Evolutionary conservation across 2,113 vertebrate genomes (phyloP), one percentile per base, ranked within the genome.

Genomic region (Girardinichthys multiradiatus): DNA sequence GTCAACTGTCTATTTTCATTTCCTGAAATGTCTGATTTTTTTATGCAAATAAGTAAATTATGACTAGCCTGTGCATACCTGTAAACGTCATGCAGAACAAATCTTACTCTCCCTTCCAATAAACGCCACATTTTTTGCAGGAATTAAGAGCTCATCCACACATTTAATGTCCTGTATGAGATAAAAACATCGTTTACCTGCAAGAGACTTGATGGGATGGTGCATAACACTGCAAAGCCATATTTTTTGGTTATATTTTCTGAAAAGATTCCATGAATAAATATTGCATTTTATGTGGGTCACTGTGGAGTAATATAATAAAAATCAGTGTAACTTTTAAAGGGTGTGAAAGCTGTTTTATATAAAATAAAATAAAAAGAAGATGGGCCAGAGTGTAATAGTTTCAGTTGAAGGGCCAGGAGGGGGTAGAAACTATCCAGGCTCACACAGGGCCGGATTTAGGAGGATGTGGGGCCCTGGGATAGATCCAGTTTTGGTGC

Each of bases 261-360:
- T 26, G 30, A 59, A 64, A 57, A 57, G 12, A 37, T 14, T 13
- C 12, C 65, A 48, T 33, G 15, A 48, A 69, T 24, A 28, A 21
- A 68, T 13, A 59, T 62, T 68, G 14, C 24, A 27, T 17, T 39
- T 64, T 14, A 27, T 37, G 1, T 54, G 45, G n/a, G 64, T 14
- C 11, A 5, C 30, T 11, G 61, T 39, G 58, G 27, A 33, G 69
- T 19, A 54, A n/a, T 57, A 54, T 37, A 67, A 6, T 68, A 64
- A 63, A 75, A 51, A 73, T 67, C 31, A 1, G 70, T 79, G 64
- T 69, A 60, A 13, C 14, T 30, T 82, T 82, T 68, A 83, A 81
- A 74, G 54, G 64, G 57, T 82, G 72, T 54, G 73, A 64, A 73
- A 77, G 64, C 61, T 58, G 13, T 57, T 30, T 27, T 54, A 68